Evolutionary conservation across 2,113 vertebrate genomes (phyloP).

Genomic region (Struthio camelus): DNA sequence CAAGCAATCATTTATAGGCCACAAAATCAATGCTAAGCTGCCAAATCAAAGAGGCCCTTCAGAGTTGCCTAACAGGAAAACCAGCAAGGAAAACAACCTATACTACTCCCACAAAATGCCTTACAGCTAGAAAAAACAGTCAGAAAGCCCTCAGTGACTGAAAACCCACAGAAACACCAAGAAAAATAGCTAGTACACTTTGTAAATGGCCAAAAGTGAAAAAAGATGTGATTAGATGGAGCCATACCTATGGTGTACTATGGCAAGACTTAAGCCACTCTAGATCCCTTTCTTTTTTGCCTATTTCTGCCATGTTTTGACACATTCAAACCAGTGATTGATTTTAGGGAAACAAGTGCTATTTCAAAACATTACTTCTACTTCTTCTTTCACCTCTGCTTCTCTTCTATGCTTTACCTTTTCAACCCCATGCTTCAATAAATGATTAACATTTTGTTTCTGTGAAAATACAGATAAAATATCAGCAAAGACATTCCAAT

Average conservation of each 20-base stretch:
- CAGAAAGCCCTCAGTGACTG: constrained; percentile 33
- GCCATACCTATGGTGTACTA: background rate
- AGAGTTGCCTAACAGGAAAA: constrained; percentile 63
- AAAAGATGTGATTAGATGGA: background rate
- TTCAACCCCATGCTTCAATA: accelerated
- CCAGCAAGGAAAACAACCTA: constrained; percentile 48
- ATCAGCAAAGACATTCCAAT: background rate
- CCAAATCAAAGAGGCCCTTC: constrained; percentile 53
- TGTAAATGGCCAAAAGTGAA: background rate
- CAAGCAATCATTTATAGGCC: constrained; percentile 22
- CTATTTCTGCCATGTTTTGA: background rate
- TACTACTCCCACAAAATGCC: constrained; percentile 29
- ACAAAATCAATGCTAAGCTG: constrained; percentile 50
- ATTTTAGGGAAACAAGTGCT: background rate
- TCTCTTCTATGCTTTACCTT: background rate
- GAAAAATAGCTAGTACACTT: constrained; percentile 19
- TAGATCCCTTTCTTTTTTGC: background rate
- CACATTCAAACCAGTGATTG: background rate
- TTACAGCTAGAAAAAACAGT: constrained; percentile 24
- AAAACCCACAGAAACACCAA: constrained; percentile 61
- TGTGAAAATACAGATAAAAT: background rate
- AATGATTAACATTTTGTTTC: background rate
- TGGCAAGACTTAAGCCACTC: background rate
- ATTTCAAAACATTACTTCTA: background rate
- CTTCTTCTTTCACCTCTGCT: background rate